phyloP scores from a whole-genome alignment of 1,140 invertebrate species.

The Mactra quadrangularis region DNA sequence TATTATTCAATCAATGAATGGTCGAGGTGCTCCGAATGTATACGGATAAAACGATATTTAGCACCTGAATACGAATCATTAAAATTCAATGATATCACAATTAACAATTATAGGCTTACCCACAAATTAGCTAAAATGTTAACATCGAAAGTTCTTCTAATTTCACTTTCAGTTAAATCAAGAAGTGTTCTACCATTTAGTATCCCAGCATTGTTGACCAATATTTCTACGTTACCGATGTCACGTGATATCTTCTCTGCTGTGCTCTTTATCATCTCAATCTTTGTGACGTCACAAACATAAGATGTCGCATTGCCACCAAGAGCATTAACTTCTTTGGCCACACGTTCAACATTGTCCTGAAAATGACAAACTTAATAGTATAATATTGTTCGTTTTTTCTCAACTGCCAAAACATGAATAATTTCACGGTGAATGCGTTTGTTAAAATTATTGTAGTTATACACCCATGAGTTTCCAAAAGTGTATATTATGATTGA shows the following conservation, averaged over 20 bases:
- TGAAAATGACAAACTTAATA: conserved; percentile 87
- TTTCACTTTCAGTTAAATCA: conserved; percentile 90
- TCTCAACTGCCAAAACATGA: too few species aligned
- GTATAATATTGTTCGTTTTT: too few species aligned
- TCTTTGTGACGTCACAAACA: conserved; percentile 78
- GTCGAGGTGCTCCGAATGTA: too few species aligned
- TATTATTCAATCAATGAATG: too few species aligned
- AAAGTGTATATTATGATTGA: too few species aligned
- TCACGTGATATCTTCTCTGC: conserved; percentile 86
- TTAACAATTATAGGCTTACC: conserved; percentile 85
- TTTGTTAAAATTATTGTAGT: too few species aligned
- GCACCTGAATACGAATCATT: too few species aligned
- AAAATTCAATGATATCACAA: too few species aligned
- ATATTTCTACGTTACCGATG: conserved; percentile 92
- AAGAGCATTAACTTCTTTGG: conserved; percentile 67
- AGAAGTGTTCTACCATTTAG: conserved; percentile 92
- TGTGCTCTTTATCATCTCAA: conserved; percentile 67
- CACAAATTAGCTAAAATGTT: conserved; percentile 88
- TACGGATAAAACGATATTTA: too few species aligned
- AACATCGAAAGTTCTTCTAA: conserved; percentile 87
- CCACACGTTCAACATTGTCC: conserved; percentile 87
- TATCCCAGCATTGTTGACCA: conserved; percentile 97
- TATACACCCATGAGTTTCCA: too few species aligned
- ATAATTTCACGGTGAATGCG: too few species aligned
- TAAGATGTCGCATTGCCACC: conserved; percentile 73